These are phyloP conservation scores for Pristionchus exspectatus DNA, from an alignment of 2,888 invertebrate genomes.

Conservation along the genomic window DNA sequence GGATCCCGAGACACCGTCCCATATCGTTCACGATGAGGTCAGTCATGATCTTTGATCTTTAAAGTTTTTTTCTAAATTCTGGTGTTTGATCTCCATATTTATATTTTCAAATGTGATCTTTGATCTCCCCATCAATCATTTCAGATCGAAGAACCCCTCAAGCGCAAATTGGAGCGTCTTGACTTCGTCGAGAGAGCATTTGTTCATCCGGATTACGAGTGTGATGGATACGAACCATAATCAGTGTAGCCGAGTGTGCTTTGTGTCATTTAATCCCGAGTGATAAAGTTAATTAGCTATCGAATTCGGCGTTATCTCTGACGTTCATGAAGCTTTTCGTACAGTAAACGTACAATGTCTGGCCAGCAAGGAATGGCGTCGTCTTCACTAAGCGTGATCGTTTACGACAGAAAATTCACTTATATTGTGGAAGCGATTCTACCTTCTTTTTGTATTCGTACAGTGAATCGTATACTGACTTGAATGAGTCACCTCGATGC, in stretches of 20 bases:
- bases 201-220: conserved; percentile 62
- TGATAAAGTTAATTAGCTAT: background rate
- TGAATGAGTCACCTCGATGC: background rate
- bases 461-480: background rate
- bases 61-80: background rate
- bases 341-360: too few species aligned
- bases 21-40: conserved; percentile 79
- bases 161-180: conserved; percentile 79
- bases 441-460: background rate
- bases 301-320: too few species aligned
- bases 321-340: too few species aligned
- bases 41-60: conserved; percentile 19
- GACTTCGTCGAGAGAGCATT: conserved; percentile 72
- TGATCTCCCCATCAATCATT: background rate
- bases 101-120: background rate
- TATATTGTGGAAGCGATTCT: too few species aligned
- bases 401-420: too few species aligned
- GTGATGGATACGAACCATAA: conserved; percentile 58
- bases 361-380: too few species aligned
- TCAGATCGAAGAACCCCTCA: conserved; percentile 69
- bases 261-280: background rate
- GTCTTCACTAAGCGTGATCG: too few species aligned
- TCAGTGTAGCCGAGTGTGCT: background rate
- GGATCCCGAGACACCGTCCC: conserved; percentile 78
- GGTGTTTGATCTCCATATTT: background rate